Percentiles rank a stretch among this genome's conserved stretches.
phyloP scores from a whole-genome alignment of 2,888 invertebrate genomes.

The Pachycephus smyrnensis region DNA sequence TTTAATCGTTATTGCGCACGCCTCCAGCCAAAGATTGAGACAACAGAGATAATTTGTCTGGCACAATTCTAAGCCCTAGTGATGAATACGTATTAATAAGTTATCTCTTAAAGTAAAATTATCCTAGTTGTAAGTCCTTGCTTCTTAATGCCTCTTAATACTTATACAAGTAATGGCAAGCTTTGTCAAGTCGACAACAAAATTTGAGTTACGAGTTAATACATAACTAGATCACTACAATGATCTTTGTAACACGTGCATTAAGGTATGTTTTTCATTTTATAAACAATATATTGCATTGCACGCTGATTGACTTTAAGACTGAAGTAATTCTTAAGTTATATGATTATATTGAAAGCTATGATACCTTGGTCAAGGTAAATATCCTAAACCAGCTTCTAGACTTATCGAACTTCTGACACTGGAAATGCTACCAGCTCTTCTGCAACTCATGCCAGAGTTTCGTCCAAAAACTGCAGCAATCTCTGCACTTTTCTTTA shows the following conservation, averaged over 20 bases:
- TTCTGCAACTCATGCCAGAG: constrained; percentile 47
- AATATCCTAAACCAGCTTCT: constrained; percentile 62
- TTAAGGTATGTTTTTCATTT: too few relatives aligned
- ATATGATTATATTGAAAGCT: neutral
- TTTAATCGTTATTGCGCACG: neutral
- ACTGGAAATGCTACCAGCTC: constrained; percentile 59
- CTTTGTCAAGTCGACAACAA: neutral
- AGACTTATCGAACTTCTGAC: constrained; percentile 59
- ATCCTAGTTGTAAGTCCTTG: neutral
- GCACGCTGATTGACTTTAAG: neutral
- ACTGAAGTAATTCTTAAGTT: neutral
- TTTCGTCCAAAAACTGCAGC: constrained; percentile 85
- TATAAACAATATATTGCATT: neutral
- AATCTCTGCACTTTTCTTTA: constrained; percentile 90
- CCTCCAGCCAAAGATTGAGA: neutral
- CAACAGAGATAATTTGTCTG: neutral
- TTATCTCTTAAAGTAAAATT: neutral
- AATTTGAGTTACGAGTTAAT: neutral
- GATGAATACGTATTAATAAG: neutral
- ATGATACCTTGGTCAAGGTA: constrained; percentile 47
- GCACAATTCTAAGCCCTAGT: neutral
- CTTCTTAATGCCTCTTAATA: neutral
- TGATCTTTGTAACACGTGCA: neutral
- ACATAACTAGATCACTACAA: neutral
- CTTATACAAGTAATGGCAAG: neutral